These are phyloP conservation scores for Myiotriccus ornatus DNA, from an alignment of 2,797 vertebrate species.

Conservation along the genomic window DNA sequence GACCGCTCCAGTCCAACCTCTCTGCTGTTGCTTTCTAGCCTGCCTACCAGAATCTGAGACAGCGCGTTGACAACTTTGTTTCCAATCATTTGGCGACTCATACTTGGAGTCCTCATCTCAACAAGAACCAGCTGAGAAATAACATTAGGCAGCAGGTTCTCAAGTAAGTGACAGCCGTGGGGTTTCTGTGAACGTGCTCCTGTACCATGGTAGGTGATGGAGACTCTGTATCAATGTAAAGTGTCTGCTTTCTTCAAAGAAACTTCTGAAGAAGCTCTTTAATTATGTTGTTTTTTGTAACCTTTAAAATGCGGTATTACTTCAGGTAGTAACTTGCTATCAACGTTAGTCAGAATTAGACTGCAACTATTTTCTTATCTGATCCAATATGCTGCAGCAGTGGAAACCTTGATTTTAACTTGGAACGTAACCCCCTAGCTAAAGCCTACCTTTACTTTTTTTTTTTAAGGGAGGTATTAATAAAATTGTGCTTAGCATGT, in stretches of 20 bases:
- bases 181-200: fast-evolving
- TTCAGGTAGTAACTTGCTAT: fast-evolving
- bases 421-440: background rate
- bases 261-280: background rate
- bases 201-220: fast-evolving
- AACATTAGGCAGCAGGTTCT: conserved; percentile 96
- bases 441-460: background rate
- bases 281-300: background rate
- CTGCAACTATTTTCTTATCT: background rate
- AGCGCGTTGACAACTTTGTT: conserved; percentile 97
- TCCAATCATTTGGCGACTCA: conserved; percentile 97
- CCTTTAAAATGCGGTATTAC: fast-evolving
- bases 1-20: fast-evolving
- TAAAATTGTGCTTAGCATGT: fast-evolving
- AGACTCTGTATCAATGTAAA: background rate
- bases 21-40: conserved; percentile 78
- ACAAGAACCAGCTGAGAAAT: conserved; percentile 98
- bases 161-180: conserved; percentile 83
- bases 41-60: conserved; percentile 94
- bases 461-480: background rate
- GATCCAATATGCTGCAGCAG: background rate
- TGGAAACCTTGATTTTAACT: background rate
- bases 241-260: background rate
- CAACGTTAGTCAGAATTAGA: background rate
- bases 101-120: conserved; percentile 98